Base-by-base conservation (phyloP, 2,113 vertebrate species). In the Catagonus wagneri region DNA sequence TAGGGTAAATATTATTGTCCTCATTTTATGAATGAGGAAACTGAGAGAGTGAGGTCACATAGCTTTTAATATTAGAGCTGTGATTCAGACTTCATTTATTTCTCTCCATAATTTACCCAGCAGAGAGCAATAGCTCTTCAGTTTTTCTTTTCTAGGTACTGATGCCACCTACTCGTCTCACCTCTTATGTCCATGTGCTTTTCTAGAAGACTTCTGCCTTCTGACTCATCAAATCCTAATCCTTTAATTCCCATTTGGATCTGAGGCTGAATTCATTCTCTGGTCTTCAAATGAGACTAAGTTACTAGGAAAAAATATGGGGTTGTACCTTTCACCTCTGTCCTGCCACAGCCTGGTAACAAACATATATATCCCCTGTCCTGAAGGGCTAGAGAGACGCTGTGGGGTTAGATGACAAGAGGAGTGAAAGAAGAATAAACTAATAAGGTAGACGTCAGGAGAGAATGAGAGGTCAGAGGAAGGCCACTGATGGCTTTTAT, bases 231-330 rank as follows among this genome's bases (percentile, higher is more conserved):
- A 14, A 29, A 2, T 61, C 15, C 36, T 79, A 36, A 66, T 61
- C 13, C 25, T 23, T 65, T 81, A 32, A 61, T 50, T 93, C 22
- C 14, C n/a, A 50, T 56, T 54, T 15, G 7, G 7, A 20, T 92
- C 39, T 83, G 36, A 81, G 36, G 90, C 87, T 36, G 75, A 76
- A 79, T 94, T 88, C 25, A 90, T 61, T 72, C n/a, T 87, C 52
- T 87, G 10, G 9, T 92, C 95, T 95, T 80, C 36, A 87, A 58
- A 66, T 86, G 65, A 96, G 60, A 63, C 13, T 17, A 2, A 17
- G 14, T 3, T 61, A 63, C 9, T 69, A 44, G 39, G 52, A n/a
- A 60, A 92, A 89, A 87, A 4, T n/a, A 61, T 61, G 23, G 71
- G 16, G 0, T 19, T 79, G 15, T n/a, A 32, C 61, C 23, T 61